Evolutionary conservation across 2,113 vertebrate species (phyloP).

Genomic region (Trichomycterus rosablanca): DNA sequence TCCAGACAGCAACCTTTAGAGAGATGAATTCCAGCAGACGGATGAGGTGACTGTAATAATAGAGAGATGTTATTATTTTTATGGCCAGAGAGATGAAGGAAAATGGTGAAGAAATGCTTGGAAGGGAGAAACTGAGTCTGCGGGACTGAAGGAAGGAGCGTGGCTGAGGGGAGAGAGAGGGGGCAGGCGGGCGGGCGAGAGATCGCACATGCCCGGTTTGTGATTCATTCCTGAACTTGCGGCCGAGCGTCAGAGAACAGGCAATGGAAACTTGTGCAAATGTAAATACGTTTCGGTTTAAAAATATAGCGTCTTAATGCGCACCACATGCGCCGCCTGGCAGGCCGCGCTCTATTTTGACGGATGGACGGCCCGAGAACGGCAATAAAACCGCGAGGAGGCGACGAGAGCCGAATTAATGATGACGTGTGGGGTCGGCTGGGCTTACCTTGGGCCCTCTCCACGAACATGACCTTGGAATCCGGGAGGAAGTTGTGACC

Average conservation of each 20-base stretch:
- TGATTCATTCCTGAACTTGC: conserved; percentile 74
- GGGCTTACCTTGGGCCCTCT: conserved; percentile 89
- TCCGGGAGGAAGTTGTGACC: conserved; percentile 95
- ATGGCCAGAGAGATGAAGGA: conserved; percentile 24
- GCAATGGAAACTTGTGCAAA: conserved; percentile 76
- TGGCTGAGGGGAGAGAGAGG: conserved; percentile 34
- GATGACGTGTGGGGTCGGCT: background rate
- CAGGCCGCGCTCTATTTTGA: conserved; percentile 68
- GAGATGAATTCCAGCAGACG: conserved; percentile 28
- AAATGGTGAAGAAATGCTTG: conserved; percentile 4
- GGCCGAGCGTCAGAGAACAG: conserved; percentile 66
- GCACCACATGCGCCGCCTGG: conserved; percentile 70
- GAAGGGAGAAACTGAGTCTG: conserved; percentile 16
- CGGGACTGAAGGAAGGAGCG: conserved; percentile 26
- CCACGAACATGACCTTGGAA: conserved; percentile 96
- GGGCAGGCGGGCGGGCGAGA: conserved; percentile 54
- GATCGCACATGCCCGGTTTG: conserved; percentile 64
- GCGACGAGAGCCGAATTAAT: background rate
- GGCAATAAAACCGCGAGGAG: conserved; percentile 12
- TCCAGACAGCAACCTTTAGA: conserved; percentile 36
- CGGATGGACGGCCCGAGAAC: conserved; percentile 52
- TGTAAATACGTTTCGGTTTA: conserved; percentile 76
- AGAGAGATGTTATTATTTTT: conserved; percentile 13
- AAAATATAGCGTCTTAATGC: conserved; percentile 75
- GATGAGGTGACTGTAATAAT: conserved; percentile 24